Evolutionary conservation across 2,888 invertebrate genomes (phyloP), one percentile per base, ranked within the genome.

Genomic region (Mesoligia furuncula): DNA sequence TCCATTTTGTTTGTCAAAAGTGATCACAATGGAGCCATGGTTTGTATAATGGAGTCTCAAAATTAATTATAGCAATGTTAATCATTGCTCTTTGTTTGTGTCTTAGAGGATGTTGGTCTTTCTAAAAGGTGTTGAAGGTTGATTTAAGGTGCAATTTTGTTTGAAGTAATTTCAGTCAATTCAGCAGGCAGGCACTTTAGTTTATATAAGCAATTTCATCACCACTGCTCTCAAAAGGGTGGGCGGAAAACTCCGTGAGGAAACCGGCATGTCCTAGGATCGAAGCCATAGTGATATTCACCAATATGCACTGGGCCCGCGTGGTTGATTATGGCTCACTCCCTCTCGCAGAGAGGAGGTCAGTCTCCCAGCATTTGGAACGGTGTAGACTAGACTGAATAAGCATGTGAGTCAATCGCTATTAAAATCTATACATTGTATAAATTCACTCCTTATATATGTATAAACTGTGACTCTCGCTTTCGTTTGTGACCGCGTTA

Each of bases 21-120:
- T 78, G 62, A 79, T 79, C 61, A 87, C 87, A 81, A 79, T 81
- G 66, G 78, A 62, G 57, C 15, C 80, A 67, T 39, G 67, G 73
- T 74, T 79, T 81, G 83, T 87, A 81, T 83, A 68, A 83, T 79
- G 77, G 73, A 59, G 48, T 64, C n/a, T 70, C n/a, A 71, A 81
- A 88, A 88, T 87, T 87, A 89, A 89, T 88, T 83, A 70, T 77
- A 20, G 67, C 51, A 17, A 75, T 86, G 75, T 77, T 75, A 86
- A 78, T 75, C 62, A 83, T 78, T 81, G 77, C 42, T 68, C 77
- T 73, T 79, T 78, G 70, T 73, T 78, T 61, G 42, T 70, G 8
- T 61, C 42, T 27, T 48, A 2, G 27, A 48, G 13, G 39, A 51
- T 64, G 20, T 51, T 78, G 15, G 42, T 20, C 20, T 61, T 76